phyloP scores from a whole-genome alignment of 2,113 vertebrate genomes.

The Platysternon megacephalum region DNA sequence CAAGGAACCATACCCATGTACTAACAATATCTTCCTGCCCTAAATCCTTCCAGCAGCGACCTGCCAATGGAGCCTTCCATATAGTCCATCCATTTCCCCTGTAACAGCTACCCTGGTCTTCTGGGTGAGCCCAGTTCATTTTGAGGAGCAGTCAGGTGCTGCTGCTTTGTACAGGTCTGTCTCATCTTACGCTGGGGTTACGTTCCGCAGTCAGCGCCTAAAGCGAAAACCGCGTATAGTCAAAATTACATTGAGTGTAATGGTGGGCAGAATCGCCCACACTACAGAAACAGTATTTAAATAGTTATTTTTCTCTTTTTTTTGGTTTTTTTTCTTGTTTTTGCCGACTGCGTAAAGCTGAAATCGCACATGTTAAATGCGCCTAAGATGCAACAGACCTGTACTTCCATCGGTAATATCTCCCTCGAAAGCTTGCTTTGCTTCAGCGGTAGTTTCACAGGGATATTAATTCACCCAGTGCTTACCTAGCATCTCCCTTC shows the following conservation, averaged over 20 bases:
- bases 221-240: no score
- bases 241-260: no score
- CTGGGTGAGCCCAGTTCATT: not conserved
- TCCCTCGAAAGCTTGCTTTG: not conserved
- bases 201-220: no score
- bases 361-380: no score
- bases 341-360: no score
- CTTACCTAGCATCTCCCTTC: not conserved
- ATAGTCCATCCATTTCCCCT: not conserved
- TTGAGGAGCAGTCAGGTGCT: not conserved
- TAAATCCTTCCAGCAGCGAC: rapidly evolving
- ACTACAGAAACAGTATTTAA: no score
- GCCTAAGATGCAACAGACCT: no score
- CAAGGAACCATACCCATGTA: not conserved
- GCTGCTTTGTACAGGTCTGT: no score
- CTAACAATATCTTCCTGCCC: rapidly evolving
- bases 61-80: rapidly evolving
- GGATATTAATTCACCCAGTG: not conserved
- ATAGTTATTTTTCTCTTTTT: no score
- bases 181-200: no score
- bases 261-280: no score
- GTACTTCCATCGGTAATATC: not conserved
- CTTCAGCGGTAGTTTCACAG: not conserved
- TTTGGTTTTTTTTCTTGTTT: no score
- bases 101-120: not conserved